phyloP scores from a whole-genome alignment of 2,888 invertebrate species.

The Ellobium chinense region DNA sequence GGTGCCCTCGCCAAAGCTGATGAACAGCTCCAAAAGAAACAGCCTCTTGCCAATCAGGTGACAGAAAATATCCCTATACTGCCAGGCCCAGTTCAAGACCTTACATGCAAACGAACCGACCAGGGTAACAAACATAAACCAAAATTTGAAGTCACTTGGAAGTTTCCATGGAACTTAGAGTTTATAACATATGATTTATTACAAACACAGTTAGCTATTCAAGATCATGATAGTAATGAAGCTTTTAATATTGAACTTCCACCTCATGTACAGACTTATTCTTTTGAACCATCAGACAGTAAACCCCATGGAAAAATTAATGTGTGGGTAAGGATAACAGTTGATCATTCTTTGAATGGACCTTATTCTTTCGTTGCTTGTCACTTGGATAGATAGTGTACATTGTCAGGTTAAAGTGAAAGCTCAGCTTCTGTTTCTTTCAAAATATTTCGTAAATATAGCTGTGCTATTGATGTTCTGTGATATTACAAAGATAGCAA shows the following conservation, averaged over 20 bases:
- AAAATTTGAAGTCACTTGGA: constrained; percentile 20
- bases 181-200: constrained; percentile 1
- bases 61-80: neutral
- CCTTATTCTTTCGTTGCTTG: constrained; percentile 24
- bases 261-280: neutral
- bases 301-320: neutral
- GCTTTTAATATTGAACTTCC: neutral
- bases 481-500: no score
- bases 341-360: constrained; percentile 10
- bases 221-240: neutral
- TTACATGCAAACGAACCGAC: neutral
- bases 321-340: constrained; percentile 34
- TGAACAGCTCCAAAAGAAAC: no score
- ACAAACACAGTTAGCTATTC: constrained; percentile 22
- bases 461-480: no score
- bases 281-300: neutral
- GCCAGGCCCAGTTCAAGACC: constrained; percentile 26
- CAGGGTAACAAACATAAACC: neutral
- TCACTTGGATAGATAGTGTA: neutral
- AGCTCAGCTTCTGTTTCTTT: no score
- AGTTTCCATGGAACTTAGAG: constrained; percentile 33
- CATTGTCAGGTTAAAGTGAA: no score
- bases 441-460: no score
- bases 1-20: no score
- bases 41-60: neutral